phyloP scores from a whole-genome alignment of 2,888 invertebrate genomes.

The Tupiocoris notatus region DNA sequence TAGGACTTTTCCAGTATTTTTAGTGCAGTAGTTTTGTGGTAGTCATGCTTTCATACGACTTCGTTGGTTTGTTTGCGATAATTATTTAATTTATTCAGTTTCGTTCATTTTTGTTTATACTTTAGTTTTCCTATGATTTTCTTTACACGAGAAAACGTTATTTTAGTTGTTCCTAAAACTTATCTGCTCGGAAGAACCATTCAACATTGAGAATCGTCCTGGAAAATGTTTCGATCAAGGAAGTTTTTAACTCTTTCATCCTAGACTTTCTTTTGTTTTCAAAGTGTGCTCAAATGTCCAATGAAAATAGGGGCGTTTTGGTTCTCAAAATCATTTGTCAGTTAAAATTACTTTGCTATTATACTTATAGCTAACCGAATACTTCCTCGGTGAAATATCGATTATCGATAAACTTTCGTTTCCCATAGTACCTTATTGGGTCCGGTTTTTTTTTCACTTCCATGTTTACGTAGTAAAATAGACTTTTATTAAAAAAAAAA shows the following conservation, averaged over 20 bases:
- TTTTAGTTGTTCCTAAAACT: slow-evolving; percentile 36
- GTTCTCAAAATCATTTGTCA: too few relatives aligned
- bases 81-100: slow-evolving; percentile 25
- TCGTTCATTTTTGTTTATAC: slow-evolving; percentile 17
- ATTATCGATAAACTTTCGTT: too few relatives aligned
- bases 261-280: background rate
- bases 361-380: too few relatives aligned
- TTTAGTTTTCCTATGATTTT: background rate
- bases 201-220: slow-evolving; percentile 24
- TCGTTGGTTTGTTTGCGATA: slow-evolving; percentile 28
- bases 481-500: too few relatives aligned
- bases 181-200: background rate
- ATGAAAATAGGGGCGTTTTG: too few relatives aligned
- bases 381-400: too few relatives aligned
- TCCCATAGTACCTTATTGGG: too few relatives aligned
- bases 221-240: background rate
- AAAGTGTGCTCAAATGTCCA: too few relatives aligned
- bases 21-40: slow-evolving; percentile 41
- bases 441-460: too few relatives aligned
- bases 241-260: background rate
- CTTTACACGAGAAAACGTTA: slow-evolving; percentile 4
- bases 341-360: too few relatives aligned
- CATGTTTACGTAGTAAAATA: too few relatives aligned
- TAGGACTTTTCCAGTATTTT: slow-evolving; percentile 38
- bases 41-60: slow-evolving; percentile 42